Evolutionary conservation across 2,797 vertebrate genomes (phyloP).

Genomic region (Epinephelus awoara): DNA sequence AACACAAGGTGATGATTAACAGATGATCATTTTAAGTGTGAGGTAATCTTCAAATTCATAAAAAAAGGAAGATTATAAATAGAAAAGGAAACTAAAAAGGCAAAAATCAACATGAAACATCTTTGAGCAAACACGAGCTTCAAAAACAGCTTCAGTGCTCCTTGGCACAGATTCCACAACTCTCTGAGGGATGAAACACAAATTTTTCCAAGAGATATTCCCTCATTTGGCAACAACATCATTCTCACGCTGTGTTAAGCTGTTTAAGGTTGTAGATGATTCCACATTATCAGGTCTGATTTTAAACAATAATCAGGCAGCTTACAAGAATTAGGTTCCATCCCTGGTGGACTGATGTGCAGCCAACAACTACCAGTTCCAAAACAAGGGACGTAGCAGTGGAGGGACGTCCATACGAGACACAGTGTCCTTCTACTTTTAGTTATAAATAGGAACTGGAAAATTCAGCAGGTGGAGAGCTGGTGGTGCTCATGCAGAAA

Average conservation of each 20-base stretch:
- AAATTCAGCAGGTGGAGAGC: not conserved
- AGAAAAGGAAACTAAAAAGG: not conserved
- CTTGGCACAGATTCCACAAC: not conserved
- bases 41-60: not conserved
- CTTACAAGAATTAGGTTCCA: slow-evolving; percentile 6
- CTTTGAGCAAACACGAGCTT: not conserved
- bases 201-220: not conserved
- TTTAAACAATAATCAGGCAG: slow-evolving; percentile 18
- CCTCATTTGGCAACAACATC: not conserved
- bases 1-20: no score
- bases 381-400: not conserved
- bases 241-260: not conserved
- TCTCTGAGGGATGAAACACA: slow-evolving; percentile 1
- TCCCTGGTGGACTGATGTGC: slow-evolving; percentile 9
- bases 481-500: not conserved
- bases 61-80: slow-evolving; percentile 6
- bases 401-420: not conserved
- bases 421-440: not conserved
- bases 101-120: slow-evolving; percentile 9
- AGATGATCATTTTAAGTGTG: no score
- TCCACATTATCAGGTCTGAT: not conserved
- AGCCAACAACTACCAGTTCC: not conserved
- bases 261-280: not conserved
- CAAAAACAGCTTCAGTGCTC: not conserved
- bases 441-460: not conserved